These are phyloP conservation scores for Amyelois transitella DNA, from an alignment of 1,140 invertebrate genomes.

Conservation along the genomic window DNA sequence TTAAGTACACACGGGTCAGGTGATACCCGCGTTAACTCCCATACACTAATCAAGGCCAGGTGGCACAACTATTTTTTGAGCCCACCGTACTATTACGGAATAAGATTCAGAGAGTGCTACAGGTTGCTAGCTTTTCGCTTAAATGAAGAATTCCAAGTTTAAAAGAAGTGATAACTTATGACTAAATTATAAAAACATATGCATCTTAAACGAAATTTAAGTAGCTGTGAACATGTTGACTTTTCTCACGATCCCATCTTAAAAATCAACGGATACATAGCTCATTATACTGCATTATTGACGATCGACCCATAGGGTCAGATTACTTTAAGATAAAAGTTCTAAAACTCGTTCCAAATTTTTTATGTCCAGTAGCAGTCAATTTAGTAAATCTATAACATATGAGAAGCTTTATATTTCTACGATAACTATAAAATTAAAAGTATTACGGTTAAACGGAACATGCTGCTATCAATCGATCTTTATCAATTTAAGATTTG, in stretches of 20 bases:
- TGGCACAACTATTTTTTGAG: too few relatives aligned
- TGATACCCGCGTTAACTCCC: too few relatives aligned
- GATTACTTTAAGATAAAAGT: neutral
- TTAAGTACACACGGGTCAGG: too few relatives aligned
- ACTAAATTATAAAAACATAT: too few relatives aligned
- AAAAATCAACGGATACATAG: neutral
- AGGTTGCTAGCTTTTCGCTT: too few relatives aligned
- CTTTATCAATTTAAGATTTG: neutral
- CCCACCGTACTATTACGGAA: too few relatives aligned
- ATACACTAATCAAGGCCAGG: too few relatives aligned
- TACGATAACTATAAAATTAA: slow-evolving; percentile 2
- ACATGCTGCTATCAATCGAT: neutral
- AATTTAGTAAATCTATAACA: neutral
- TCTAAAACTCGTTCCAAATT: neutral
- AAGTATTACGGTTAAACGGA: neutral
- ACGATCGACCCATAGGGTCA: neutral
- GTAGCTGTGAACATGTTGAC: neutral
- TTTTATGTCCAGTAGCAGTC: slow-evolving; percentile 4
- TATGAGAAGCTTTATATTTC: neutral
- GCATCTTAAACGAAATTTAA: neutral
- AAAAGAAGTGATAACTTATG: too few relatives aligned
- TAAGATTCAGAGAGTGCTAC: too few relatives aligned
- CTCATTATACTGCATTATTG: neutral
- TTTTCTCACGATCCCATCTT: neutral
- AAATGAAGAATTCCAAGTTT: too few relatives aligned